phyloP scores from a whole-genome alignment of 2,888 invertebrate genomes.

The Acanthopleura granulata region DNA sequence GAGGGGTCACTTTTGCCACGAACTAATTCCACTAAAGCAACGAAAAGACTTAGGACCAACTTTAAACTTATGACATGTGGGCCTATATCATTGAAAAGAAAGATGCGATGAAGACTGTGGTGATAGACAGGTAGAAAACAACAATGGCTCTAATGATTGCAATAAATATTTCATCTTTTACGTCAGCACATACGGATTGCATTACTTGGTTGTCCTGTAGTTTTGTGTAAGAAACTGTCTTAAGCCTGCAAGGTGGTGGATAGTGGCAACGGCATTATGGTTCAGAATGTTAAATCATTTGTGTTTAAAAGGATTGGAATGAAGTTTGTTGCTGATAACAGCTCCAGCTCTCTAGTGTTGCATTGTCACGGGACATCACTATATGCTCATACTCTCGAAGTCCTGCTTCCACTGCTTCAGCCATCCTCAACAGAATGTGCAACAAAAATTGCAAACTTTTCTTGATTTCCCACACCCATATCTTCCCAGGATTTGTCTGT shows the following conservation, averaged over 20 bases:
- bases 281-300: not conserved
- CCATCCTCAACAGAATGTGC: not conserved
- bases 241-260: not conserved
- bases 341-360: too few relatives aligned
- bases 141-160: not conserved
- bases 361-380: not conserved
- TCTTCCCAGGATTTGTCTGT: conserved; percentile 9
- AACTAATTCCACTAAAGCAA: too few relatives aligned
- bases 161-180: not conserved
- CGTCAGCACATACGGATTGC: too few relatives aligned
- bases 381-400: not conserved
- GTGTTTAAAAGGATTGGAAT: too few relatives aligned
- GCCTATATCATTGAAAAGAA: not conserved
- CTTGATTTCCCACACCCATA: not conserved
- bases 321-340: too few relatives aligned
- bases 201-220: too few relatives aligned
- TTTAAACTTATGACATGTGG: too few relatives aligned
- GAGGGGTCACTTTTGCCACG: too few relatives aligned
- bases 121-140: not conserved
- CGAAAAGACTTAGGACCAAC: too few relatives aligned
- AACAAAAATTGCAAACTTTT: not conserved
- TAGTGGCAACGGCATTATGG: too few relatives aligned
- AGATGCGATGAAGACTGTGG: not conserved
- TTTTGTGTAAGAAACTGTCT: not conserved
- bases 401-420: not conserved